Conservation (phyloP, 1,140 invertebrate genomes). For the Zaprionus gabonicus region DNA sequence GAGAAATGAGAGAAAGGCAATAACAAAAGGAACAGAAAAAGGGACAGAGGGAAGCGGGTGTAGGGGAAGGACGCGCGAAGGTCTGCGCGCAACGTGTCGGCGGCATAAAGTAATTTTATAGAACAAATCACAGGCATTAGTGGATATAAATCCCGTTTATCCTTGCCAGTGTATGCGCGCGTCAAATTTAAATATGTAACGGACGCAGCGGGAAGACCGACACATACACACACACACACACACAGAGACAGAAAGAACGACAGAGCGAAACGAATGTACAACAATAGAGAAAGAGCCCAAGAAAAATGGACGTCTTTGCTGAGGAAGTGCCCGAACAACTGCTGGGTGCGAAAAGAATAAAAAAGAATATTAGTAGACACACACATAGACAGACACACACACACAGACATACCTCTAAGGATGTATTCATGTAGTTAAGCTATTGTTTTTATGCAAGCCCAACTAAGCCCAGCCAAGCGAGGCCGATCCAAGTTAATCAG, state of each 20-base stretch:
- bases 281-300: constrained; percentile 50
- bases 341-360: constrained; percentile 51
- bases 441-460: constrained; percentile 46
- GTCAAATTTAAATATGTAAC: constrained; percentile 78
- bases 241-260: background rate
- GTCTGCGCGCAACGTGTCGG: constrained; percentile 58
- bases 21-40: constrained; percentile 29
- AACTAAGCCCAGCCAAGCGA: constrained; percentile 11
- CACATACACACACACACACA: background rate
- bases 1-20: constrained; percentile 33
- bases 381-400: background rate
- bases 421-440: constrained; percentile 36
- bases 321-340: constrained; percentile 49
- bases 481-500: constrained; percentile 24
- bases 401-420: constrained; percentile 3
- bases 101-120: constrained; percentile 83
- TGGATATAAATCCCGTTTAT: constrained; percentile 81
- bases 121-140: constrained; percentile 82
- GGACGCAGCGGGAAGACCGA: constrained; percentile 25
- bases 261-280: constrained; percentile 35
- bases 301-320: constrained; percentile 67
- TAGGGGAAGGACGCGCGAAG: constrained; percentile 4
- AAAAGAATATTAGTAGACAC: constrained; percentile 21
- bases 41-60: background rate
- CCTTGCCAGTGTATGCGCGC: constrained; percentile 78